Percentiles rank a stretch among this genome's conserved stretches.
phyloP scores from a whole-genome alignment of 2,797 vertebrate genomes.

The Dermochelys coriacea region DNA sequence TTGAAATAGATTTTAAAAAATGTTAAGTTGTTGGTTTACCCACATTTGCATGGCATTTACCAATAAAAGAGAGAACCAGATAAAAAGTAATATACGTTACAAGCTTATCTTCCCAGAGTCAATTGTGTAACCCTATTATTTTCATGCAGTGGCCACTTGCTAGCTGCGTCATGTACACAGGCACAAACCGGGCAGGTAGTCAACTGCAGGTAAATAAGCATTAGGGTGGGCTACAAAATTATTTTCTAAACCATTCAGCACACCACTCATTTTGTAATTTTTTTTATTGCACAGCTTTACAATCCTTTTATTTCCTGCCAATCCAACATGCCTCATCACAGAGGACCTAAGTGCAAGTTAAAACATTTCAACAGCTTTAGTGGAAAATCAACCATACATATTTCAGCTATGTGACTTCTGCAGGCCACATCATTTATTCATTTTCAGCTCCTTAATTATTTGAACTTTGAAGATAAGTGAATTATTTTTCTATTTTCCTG shows the following conservation, averaged over 20 bases:
- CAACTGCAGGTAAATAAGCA: neutral
- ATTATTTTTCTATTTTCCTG: constrained; percentile 13
- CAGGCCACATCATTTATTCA: constrained; percentile 65
- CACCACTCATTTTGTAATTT: neutral
- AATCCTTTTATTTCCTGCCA: neutral
- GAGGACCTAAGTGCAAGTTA: neutral
- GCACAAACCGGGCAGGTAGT: neutral
- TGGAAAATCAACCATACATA: neutral
- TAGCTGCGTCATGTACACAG: neutral
- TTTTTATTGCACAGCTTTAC: neutral
- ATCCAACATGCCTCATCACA: neutral
- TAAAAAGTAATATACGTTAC: neutral
- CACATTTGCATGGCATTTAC: neutral
- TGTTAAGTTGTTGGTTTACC: neutral
- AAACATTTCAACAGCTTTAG: neutral
- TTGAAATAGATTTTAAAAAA: neutral
- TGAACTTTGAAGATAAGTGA: constrained; percentile 66
- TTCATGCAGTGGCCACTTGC: neutral
- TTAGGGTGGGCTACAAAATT: neutral
- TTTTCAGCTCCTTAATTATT: constrained; percentile 58
- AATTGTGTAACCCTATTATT: neutral
- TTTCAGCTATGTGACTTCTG: constrained; percentile 26
- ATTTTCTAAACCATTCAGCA: neutral
- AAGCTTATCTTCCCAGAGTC: neutral
- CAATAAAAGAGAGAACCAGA: neutral